A percentile compares a stretch with the other conserved stretches of the same genome.
Evolutionary conservation across 2,797 vertebrate species (phyloP).

Genomic region (Sibirionetta formosa): DNA sequence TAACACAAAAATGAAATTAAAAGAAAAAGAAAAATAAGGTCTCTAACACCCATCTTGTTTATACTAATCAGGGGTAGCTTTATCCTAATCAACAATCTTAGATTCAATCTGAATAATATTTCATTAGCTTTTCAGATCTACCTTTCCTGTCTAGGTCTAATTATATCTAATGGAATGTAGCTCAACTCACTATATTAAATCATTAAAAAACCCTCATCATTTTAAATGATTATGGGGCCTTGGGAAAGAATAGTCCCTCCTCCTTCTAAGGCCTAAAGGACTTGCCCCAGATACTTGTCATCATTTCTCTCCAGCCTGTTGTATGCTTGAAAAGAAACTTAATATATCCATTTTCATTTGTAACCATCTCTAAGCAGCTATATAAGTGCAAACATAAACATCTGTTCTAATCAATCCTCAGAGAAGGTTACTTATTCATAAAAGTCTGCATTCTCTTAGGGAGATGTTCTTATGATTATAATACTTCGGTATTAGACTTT

Average conservation of each 20-base stretch:
- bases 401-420: constrained; percentile 69
- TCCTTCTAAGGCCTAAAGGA: constrained; percentile 54
- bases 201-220: constrained; percentile 78
- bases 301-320: constrained; percentile 47
- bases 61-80: constrained; percentile 88
- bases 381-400: constrained; percentile 64
- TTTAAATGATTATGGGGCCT: constrained; percentile 79
- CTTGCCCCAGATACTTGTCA: constrained; percentile 48
- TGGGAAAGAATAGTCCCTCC: constrained; percentile 55
- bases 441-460: not conserved
- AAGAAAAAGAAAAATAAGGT: constrained; percentile 77
- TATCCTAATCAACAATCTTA: constrained; percentile 88
- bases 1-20: constrained; percentile 77
- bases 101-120: constrained; percentile 88
- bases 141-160: constrained; percentile 89
- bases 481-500: not conserved
- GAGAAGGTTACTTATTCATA: constrained; percentile 59
- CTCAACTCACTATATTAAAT: constrained; percentile 89
- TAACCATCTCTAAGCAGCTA: constrained; percentile 64
- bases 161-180: constrained; percentile 90
- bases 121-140: constrained; percentile 88
- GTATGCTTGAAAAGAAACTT: constrained; percentile 39
- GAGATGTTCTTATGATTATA: not conserved
- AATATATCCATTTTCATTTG: constrained; percentile 69
- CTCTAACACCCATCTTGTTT: constrained; percentile 84